Base-by-base conservation (phyloP, 2,888 invertebrate species). In the Poecilobothrus nobilitatus region DNA sequence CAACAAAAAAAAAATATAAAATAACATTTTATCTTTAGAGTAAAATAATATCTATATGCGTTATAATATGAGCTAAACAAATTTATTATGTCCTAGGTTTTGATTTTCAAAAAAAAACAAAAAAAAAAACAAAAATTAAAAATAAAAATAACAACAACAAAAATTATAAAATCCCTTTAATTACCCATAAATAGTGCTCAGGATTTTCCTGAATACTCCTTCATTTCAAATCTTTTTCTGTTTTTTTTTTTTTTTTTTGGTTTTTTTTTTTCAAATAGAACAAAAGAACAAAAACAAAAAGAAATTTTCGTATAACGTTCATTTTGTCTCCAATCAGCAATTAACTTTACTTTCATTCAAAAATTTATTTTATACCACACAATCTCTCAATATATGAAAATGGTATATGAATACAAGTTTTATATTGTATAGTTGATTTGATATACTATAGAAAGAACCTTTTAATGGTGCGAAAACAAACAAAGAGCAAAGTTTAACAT, bases 111-210 rank as follows among this genome's bases (percentile, higher is more conserved):
- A 66, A 70, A 5, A 27, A 5, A 27, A 5, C 27, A 27, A 27
- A 4, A 27, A 27, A 27, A 27, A 27, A 69, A 71, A 71, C 70
- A 68, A 70, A 2, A n/a, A n/a, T n/a, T n/a, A 27, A 27, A 69
- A 71, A 71, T 69, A 68, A 70, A 2, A 67, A 70, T 70, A 27
- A 27, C 3, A 27, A 27, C 27, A 27, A 27, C 27, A 27, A 27
- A 27, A 4, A 5, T 69, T 70, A 71, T 69, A 68, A 70, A 71
- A 71, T 71, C 71, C 71, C 70, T 71, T 71, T 71, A 71, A 71
- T 71, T 71, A 70, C 71, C 69, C 71, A 70, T 71, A 71, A 71
- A 71, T 71, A 70, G 66, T 62, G 27, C 18, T 41, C 34, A 69
- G 67, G 53, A 53, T 53, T 61, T 65, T 62, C 53, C 62, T 18